A percentile compares a stretch with the other conserved stretches of the same genome.
These are phyloP conservation scores for Oophaga pumilio DNA, from an alignment of 2,113 vertebrate species.

Conservation along the genomic window DNA sequence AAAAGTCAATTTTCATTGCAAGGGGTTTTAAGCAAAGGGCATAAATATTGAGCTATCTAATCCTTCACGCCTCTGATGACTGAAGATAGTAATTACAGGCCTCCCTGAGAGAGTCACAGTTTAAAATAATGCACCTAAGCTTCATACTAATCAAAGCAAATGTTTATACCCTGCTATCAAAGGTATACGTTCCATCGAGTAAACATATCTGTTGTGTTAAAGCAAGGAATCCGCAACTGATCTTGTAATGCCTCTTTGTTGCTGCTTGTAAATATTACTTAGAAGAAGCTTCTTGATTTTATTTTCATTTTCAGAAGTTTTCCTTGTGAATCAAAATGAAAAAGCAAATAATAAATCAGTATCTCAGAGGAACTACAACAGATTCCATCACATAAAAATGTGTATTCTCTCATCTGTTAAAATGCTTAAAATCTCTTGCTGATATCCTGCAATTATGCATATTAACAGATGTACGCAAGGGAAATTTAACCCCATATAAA, in stretches of 20 bases:
- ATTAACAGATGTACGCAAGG: slow-evolving; percentile 41
- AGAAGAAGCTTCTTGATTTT: background rate
- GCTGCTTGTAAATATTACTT: background rate
- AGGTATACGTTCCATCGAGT: background rate
- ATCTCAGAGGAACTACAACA: slow-evolving; percentile 18
- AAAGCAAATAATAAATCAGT: slow-evolving; percentile 34
- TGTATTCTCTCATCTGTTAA: slow-evolving; percentile 37
- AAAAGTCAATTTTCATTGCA: slow-evolving; percentile 6
- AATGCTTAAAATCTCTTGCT: slow-evolving; percentile 42
- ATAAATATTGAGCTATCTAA: slow-evolving; percentile 55
- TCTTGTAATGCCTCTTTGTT: slow-evolving; percentile 11
- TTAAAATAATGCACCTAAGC: slow-evolving; percentile 28
- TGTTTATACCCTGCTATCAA: slow-evolving; percentile 20
- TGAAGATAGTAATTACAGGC: slow-evolving; percentile 26
- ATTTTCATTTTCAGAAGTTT: slow-evolving; percentile 17
- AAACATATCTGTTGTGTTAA: slow-evolving; percentile 21
- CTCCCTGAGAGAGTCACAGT: slow-evolving; percentile 10
- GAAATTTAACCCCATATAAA: slow-evolving; percentile 53
- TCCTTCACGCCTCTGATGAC: background rate
- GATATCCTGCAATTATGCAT: slow-evolving; percentile 45
- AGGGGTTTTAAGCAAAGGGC: slow-evolving; percentile 1
- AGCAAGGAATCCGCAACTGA: background rate
- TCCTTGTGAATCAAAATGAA: slow-evolving; percentile 31
- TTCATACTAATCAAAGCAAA: slow-evolving; percentile 28
- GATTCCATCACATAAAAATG: slow-evolving; percentile 47